These are phyloP conservation scores for Myoxocephalus aenaeus DNA, from an alignment of 2,797 vertebrate species.

Conservation along the genomic window DNA sequence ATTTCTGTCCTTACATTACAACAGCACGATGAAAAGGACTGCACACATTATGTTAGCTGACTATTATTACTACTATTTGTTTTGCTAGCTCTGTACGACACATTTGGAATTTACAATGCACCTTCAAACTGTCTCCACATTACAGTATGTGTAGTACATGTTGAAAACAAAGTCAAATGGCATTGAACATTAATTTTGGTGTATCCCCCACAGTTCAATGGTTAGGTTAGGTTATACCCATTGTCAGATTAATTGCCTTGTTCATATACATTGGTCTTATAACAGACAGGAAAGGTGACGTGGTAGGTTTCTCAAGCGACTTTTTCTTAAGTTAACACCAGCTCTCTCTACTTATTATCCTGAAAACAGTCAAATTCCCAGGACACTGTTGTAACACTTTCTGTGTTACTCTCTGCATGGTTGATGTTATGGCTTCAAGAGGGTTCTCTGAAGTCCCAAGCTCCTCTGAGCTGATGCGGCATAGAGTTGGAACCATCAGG, in stretches of 20 bases:
- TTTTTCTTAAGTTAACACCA: slow-evolving; percentile 76
- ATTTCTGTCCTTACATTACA: slow-evolving; percentile 26
- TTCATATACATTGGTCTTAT: slow-evolving; percentile 25
- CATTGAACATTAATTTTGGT: background rate
- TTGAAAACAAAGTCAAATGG: no score
- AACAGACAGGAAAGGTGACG: slow-evolving; percentile 49
- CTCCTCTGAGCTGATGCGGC: slow-evolving; percentile 79
- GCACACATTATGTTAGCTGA: background rate
- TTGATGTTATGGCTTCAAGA: slow-evolving; percentile 85
- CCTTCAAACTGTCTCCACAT: slow-evolving; percentile 10
- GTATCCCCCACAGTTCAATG: background rate
- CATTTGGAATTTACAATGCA: background rate
- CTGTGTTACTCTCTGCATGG: slow-evolving; percentile 75
- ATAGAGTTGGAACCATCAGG: slow-evolving; percentile 78
- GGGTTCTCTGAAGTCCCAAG: slow-evolving; percentile 80
- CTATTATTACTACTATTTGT: slow-evolving; percentile 1
- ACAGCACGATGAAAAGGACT: slow-evolving; percentile 7
- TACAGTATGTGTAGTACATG: background rate
- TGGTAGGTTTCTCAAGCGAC: slow-evolving; percentile 55
- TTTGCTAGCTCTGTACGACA: background rate
- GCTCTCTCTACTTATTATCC: slow-evolving; percentile 76
- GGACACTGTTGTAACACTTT: slow-evolving; percentile 74
- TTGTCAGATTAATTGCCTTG: slow-evolving; percentile 36
- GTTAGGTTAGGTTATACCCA: slow-evolving; percentile 18
- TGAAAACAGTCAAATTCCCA: slow-evolving; percentile 81